A percentile compares a stretch with the other conserved stretches of the same genome.
Conservation (phyloP, 2,113 vertebrate species). For the Ctenodactylus gundi region DNA sequence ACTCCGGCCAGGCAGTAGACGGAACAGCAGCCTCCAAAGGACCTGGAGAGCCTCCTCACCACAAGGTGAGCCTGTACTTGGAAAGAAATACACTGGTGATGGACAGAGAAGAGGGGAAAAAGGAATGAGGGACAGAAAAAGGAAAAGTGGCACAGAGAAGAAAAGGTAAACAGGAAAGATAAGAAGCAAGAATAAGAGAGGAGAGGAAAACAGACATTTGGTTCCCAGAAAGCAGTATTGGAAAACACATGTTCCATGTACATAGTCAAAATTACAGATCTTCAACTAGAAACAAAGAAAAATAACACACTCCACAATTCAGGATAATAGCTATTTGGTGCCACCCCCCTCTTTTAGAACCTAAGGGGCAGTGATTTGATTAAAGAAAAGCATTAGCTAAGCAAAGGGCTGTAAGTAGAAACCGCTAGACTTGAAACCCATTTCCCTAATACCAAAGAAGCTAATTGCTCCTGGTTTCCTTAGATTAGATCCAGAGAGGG, state of each 20-base stretch:
- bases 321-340: background rate
- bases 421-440: constrained; percentile 42
- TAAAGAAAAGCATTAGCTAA: constrained; percentile 34
- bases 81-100: background rate
- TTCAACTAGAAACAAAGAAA: background rate
- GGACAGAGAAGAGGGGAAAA: background rate
- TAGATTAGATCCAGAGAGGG: background rate
- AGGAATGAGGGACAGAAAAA: background rate
- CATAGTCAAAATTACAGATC: background rate
- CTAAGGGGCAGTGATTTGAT: background rate
- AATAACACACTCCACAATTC: background rate
- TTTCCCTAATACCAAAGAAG: constrained; percentile 50
- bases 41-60: background rate
- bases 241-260: background rate
- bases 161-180: background rate
- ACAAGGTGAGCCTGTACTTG: background rate
- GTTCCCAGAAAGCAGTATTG: background rate
- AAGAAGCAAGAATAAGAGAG: background rate
- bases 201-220: background rate
- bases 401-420: constrained; percentile 40
- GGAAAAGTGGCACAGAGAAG: background rate
- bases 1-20: background rate
- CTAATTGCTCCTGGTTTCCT: constrained; percentile 48
- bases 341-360: background rate
- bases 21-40: background rate